Base-by-base conservation (phyloP, 2,888 invertebrate genomes). In the Drosophila formosana region DNA sequence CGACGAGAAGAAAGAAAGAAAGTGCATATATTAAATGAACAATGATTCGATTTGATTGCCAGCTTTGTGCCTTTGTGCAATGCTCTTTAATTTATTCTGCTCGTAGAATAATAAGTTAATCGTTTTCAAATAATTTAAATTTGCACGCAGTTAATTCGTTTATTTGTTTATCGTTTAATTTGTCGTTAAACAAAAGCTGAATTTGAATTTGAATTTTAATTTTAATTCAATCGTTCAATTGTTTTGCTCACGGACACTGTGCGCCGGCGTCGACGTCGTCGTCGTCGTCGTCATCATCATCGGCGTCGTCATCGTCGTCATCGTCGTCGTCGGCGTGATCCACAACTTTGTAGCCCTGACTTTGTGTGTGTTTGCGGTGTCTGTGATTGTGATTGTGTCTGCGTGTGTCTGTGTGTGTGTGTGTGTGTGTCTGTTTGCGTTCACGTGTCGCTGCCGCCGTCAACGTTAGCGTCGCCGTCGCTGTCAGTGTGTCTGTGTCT, bases 321-420 rank as follows among this genome's bases (percentile, higher is more conserved):
- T 4, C 9, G 23, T 9, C 25, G 45, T 50, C 56, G 69, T 32
- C 76, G 62, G 80, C 76, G 85, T 82, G 82, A 83, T 83, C 83
- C 85, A 80, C 78, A 80, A 80, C 80, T 58, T 71, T 81, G 81
- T 76, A 69, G 81, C 72, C 55, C 79, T 72, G 78, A 67, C 81
- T 80, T 80, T 80, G 80, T 79, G 82, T 82, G 71, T 78, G 68
- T 78, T 76, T 80, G 80, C 75, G 64, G 75, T 47, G 55, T 56
- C 8, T 69, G 37, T 46, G 28, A 41, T 9, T 41, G 60, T 18
- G 4, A 26, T 25, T 51, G 30, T 75, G 60, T 37, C 39, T 43
- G 32, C 43, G 55, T 32, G 37, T 11, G 28, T 46, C 60, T 45
- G 9, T 49, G 8, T 30, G 28, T 37, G 26, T 57, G 28, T n/a